Evolutionary conservation across 2,888 invertebrate species (phyloP), one percentile per base, ranked within the genome.

Genomic region (Agrotis exclamationis): DNA sequence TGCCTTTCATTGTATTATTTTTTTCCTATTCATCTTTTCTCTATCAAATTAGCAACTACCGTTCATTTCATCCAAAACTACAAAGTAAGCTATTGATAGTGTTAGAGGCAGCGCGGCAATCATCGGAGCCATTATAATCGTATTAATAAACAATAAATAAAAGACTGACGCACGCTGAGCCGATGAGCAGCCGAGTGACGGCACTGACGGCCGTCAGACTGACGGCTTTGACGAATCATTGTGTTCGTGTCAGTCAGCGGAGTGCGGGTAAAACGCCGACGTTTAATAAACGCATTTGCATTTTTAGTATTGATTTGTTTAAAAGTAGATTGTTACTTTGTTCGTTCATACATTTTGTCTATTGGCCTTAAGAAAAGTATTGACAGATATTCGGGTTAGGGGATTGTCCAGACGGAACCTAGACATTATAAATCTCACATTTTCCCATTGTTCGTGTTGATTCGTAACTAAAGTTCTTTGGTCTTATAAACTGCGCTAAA

Each of bases 191-290:
- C 39, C 39, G 39, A 39, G 39, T 39, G 39, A 39, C 39, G 39
- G 39, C 39, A 39, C 39, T 79, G 90, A 88, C 72, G 84, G 60
- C 75, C 74, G 85, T 85, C 87, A 83, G 74, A 76, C 74, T 83
- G 87, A 84, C 77, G 79, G 77, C 63, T 84, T 84, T 87, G 87
- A 88, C 86, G 84, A 79, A 88, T 88, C 87, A 88, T 88, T 88
- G 88, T 87, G 81, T 83, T 79, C 75, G 68, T 59, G 80, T 86
- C 86, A 75, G 63, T 86, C 87, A 81, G 53, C 83, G 76, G 69
- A 14, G 18, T 54, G 60, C 67, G 60, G 72, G 69, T 83, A 75
- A 75, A 86, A 83, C 70, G 57, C 44, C 54, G 62, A 50, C 73
- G 47, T 79, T 74, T 80, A 83, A 48, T 74, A 58, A 72, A 66